Conservation (phyloP, 2,113 vertebrate genomes). For the Lophius piscatorius region DNA sequence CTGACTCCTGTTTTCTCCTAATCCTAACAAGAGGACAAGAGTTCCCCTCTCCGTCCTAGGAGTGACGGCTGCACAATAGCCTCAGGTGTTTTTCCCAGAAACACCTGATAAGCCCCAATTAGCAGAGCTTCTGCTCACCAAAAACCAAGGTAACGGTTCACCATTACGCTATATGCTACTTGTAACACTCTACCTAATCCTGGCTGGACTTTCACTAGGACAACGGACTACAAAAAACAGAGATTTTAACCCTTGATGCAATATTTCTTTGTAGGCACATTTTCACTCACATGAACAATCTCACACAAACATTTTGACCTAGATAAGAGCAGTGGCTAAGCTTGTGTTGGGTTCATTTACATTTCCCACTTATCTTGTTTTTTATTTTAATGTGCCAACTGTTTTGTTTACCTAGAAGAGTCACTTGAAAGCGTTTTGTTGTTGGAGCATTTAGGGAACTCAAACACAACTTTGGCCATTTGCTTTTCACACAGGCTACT, state of each 20-base stretch:
- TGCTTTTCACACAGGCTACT: slow-evolving; percentile 28
- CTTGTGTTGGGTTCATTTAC: background rate
- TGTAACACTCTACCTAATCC: slow-evolving; percentile 28
- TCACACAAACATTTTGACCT: slow-evolving; percentile 3
- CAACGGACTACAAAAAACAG: slow-evolving; percentile 1
- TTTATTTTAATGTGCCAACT: slow-evolving; percentile 1
- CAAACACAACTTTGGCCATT: slow-evolving; percentile 27
- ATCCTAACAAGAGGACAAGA: slow-evolving; percentile 27
- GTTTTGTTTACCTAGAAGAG: background rate
- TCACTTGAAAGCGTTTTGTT: background rate
- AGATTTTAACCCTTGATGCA: background rate
- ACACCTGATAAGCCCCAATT: slow-evolving; percentile 82
- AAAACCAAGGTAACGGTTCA: slow-evolving; percentile 23
- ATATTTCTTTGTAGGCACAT: background rate
- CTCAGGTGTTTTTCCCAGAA: slow-evolving; percentile 66
- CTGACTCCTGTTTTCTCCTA: slow-evolving; percentile 32
- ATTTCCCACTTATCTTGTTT: slow-evolving; percentile 30
- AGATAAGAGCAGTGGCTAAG: slow-evolving; percentile 10
- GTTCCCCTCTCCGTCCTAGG: slow-evolving; percentile 10
- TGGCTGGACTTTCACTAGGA: slow-evolving; percentile 45
- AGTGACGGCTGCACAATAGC: slow-evolving; percentile 66
- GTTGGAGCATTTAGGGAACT: slow-evolving; percentile 26
- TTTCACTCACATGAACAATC: slow-evolving; percentile 2
- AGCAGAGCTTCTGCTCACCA: slow-evolving; percentile 48
- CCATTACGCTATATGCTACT: slow-evolving; percentile 55